These are phyloP conservation scores for Eupithecia subumbrata DNA, from an alignment of 2,888 invertebrate genomes.

Conservation along the genomic window DNA sequence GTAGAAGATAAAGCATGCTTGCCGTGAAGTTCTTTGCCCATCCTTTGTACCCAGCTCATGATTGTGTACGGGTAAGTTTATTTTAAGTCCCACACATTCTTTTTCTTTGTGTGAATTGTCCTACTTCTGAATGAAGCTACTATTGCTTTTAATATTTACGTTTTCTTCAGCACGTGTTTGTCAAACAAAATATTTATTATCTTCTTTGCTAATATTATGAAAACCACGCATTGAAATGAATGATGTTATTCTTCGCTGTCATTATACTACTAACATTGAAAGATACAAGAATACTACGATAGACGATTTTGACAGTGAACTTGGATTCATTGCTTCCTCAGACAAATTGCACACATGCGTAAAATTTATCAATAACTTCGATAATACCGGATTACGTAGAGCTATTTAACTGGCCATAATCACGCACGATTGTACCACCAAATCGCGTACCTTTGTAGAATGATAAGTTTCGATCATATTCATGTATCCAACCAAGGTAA, in stretches of 20 bases:
- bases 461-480: not conserved
- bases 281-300: not conserved
- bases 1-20: not conserved
- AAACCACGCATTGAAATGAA: not conserved
- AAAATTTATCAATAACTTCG: not conserved
- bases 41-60: too few species aligned
- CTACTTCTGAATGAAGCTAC: not conserved
- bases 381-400: not conserved
- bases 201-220: not conserved
- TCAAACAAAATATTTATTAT: not conserved
- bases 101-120: not conserved
- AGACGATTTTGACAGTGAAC: not conserved
- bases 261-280: not conserved
- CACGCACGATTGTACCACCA: not conserved
- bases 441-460: not conserved
- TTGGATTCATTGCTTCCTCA: not conserved
- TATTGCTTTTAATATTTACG: not conserved
- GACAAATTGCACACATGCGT: not conserved
- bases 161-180: constrained; percentile 4
- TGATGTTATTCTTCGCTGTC: not conserved
- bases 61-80: not conserved
- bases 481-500: too few species aligned
- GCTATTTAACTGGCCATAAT: not conserved
- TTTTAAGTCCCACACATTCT: not conserved
- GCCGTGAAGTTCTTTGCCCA: not conserved